Conservation (phyloP, 2,888 invertebrate genomes). For the Morinoia aosen region DNA sequence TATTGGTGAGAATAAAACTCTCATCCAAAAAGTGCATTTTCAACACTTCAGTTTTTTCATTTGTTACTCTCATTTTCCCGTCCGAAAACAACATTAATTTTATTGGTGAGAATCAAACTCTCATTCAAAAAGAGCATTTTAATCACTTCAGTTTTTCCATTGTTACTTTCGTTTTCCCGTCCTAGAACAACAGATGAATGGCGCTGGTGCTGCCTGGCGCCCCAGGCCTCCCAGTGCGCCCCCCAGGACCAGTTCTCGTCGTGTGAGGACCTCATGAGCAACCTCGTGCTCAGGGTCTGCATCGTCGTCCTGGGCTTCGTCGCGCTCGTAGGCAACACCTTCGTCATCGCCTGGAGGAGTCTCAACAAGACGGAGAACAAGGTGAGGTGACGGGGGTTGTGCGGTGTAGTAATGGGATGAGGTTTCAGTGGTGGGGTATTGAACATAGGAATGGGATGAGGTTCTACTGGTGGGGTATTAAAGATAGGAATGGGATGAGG, state of each 20-base stretch:
- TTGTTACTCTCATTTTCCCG: too few relatives aligned
- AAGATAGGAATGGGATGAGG: too few relatives aligned
- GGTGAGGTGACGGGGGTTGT: slow-evolving; percentile 48
- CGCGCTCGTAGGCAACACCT: slow-evolving; percentile 71
- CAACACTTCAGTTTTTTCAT: too few relatives aligned
- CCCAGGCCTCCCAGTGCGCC: slow-evolving; percentile 70
- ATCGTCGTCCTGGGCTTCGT: slow-evolving; percentile 72
- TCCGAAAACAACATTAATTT: too few relatives aligned
- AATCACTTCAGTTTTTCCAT: too few relatives aligned
- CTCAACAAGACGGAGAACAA: slow-evolving; percentile 61
- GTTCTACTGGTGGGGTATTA: too few relatives aligned
- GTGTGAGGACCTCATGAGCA: slow-evolving; percentile 73
- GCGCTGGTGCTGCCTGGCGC: slow-evolving; percentile 72
- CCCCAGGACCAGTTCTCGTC: slow-evolving; percentile 72
- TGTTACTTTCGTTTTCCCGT: not conserved
- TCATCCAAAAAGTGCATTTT: too few relatives aligned
- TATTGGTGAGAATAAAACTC: too few relatives aligned
- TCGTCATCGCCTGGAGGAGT: slow-evolving; percentile 72
- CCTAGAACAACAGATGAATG: slow-evolving; percentile 71
- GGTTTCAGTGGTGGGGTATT: too few relatives aligned
- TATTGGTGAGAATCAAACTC: too few relatives aligned
- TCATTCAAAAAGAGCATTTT: too few relatives aligned
- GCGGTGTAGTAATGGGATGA: not conserved
- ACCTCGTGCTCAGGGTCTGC: slow-evolving; percentile 71
- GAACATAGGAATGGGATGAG: too few relatives aligned